These are phyloP conservation scores for Apamea sordens DNA, from an alignment of 2,888 invertebrate species.

Conservation along the genomic window DNA sequence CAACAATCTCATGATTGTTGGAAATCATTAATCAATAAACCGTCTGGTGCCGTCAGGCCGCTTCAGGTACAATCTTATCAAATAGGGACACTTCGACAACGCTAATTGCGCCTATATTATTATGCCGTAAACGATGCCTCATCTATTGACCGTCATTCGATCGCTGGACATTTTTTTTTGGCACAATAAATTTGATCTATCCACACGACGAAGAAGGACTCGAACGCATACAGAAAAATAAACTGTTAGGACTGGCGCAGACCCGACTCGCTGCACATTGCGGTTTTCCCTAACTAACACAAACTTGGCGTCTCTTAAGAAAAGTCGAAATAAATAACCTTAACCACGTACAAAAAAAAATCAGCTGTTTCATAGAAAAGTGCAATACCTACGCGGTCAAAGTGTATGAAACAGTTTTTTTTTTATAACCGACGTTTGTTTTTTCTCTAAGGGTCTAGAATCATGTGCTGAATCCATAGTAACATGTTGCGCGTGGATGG, in stretches of 20 bases:
- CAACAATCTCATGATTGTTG: background rate
- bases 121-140: constrained; percentile 1
- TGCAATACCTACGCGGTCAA: too few relatives aligned
- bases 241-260: background rate
- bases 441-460: too few relatives aligned
- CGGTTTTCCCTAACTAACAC: background rate
- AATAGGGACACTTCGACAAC: constrained; percentile 11
- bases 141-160: background rate
- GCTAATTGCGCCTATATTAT: background rate
- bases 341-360: too few relatives aligned
- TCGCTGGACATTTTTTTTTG: background rate
- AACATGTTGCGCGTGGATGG: too few relatives aligned
- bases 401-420: too few relatives aligned
- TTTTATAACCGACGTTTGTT: too few relatives aligned
- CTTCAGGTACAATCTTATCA: constrained; percentile 21
- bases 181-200: background rate
- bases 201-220: background rate
- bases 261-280: background rate
- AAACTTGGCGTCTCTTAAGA: background rate
- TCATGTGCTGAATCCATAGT: too few relatives aligned
- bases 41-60: background rate
- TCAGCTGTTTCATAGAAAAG: too few relatives aligned
- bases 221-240: background rate
- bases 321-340: background rate
- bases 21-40: background rate